Evolutionary conservation across 2,888 invertebrate species (phyloP).

Genomic region (Drosophila formosana): DNA sequence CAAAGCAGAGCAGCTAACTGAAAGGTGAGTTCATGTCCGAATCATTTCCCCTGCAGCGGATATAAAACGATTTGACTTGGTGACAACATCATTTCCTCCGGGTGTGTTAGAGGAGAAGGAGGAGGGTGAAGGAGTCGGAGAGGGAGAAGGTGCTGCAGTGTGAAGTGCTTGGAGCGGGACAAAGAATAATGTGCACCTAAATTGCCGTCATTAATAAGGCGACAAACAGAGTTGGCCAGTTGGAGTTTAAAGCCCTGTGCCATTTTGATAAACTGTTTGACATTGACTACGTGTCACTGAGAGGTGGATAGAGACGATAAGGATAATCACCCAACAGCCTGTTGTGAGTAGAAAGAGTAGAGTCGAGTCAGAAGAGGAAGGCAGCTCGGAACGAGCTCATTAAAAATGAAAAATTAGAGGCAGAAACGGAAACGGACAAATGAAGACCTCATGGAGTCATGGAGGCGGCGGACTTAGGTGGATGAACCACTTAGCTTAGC

Average conservation of each 20-base stretch:
- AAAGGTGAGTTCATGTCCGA: constrained; percentile 40
- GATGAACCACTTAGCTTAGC: constrained; percentile 9
- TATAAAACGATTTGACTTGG: constrained; percentile 68
- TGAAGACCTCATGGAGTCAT: background rate
- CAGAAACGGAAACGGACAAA: constrained; percentile 25
- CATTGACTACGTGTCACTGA: constrained; percentile 21
- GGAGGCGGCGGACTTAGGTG: background rate
- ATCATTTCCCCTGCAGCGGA: constrained; percentile 55
- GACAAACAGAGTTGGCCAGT: constrained; percentile 30
- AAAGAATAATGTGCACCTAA: constrained; percentile 49
- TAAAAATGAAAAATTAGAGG: constrained; percentile 44
- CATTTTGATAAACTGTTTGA: constrained; percentile 34
- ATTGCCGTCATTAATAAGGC: constrained; percentile 52
- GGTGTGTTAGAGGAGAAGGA: background rate
- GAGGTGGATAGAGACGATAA: background rate
- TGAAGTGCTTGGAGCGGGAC: constrained; percentile 16
- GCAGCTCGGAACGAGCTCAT: constrained; percentile 29
- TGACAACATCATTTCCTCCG: constrained; percentile 70
- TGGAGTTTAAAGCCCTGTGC: constrained; percentile 20
- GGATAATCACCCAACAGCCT: constrained; percentile 14
- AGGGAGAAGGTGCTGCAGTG: constrained; percentile 12
- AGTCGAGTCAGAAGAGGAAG: background rate
- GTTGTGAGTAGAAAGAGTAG: background rate
- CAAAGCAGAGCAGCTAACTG: constrained; percentile 22
- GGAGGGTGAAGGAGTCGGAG: background rate